Conservation (phyloP, 2,797 vertebrate species). For the Geotrypetes seraphini region DNA sequence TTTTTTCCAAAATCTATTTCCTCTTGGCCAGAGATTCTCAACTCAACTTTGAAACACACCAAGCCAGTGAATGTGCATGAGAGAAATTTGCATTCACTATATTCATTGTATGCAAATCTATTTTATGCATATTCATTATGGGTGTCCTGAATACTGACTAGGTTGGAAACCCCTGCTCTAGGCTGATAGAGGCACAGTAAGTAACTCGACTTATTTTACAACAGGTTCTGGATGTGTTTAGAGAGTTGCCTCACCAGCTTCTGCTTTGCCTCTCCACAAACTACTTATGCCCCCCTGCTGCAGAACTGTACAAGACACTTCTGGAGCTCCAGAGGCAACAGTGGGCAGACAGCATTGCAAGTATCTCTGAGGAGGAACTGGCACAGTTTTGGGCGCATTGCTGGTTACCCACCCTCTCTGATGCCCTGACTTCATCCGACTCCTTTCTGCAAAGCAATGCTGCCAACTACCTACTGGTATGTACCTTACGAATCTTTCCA, state of each 20-base stretch:
- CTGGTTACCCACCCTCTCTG: slow-evolving; percentile 59
- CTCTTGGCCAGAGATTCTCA: no score
- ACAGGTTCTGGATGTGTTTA: slow-evolving; percentile 63
- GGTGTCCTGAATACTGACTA: no score
- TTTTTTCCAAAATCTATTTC: no score
- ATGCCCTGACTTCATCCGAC: slow-evolving; percentile 60
- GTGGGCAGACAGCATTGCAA: background rate
- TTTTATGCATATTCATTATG: no score
- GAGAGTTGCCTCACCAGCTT: slow-evolving; percentile 60
- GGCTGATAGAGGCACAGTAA: background rate
- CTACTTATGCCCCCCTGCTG: slow-evolving; percentile 64
- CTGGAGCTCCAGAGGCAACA: slow-evolving; percentile 59
- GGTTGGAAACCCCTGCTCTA: no score
- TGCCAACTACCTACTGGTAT: slow-evolving; percentile 57
- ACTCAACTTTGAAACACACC: no score
- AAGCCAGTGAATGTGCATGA: no score
- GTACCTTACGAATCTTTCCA: slow-evolving; percentile 66
- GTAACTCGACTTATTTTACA: slow-evolving; percentile 1
- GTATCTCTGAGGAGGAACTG: slow-evolving; percentile 34
- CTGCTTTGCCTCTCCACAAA: slow-evolving; percentile 75
- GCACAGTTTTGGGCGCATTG: slow-evolving; percentile 50
- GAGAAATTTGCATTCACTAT: no score
- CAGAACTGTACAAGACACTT: slow-evolving; percentile 67
- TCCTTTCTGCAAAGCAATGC: slow-evolving; percentile 62
- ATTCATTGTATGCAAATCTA: no score